These are phyloP conservation scores for Pholis gunnellus DNA, from an alignment of 2,113 vertebrate species.

Conservation along the genomic window DNA sequence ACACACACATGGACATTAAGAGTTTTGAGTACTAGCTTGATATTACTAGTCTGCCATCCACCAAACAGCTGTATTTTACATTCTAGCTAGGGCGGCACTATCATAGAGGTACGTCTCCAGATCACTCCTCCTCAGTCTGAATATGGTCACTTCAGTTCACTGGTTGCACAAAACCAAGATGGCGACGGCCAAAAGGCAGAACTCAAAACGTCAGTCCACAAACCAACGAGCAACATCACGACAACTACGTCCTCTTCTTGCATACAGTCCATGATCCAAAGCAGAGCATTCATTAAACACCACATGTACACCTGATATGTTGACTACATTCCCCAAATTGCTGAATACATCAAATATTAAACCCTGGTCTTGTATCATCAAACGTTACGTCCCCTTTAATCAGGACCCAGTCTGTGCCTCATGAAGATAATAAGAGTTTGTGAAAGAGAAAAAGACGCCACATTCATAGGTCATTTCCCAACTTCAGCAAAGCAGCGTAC, in stretches of 20 bases:
- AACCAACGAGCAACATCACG: no score
- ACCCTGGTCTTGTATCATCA: not conserved
- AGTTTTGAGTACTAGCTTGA: not conserved
- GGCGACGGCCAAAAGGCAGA: no score
- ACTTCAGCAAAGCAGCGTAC: no score
- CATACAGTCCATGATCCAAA: no score
- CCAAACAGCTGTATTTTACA: not conserved
- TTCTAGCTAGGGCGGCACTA: not conserved
- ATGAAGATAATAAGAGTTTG: not conserved
- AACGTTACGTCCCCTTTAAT: not conserved
- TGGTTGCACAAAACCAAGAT: no score
- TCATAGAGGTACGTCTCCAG: no score
- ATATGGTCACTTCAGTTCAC: no score
- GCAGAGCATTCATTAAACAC: not conserved
- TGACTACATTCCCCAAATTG: not conserved
- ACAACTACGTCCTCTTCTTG: no score
- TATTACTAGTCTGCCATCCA: no score
- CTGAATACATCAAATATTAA: not conserved
- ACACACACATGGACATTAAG: not conserved
- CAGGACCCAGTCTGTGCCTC: not conserved
- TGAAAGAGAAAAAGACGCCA: not conserved
- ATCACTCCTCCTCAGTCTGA: no score
- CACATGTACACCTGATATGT: not conserved
- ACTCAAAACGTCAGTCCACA: no score
- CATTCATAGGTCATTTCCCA: not conserved